Conservation (phyloP, 2,797 vertebrate genomes). For the Catamblyrhynchus diadema region DNA sequence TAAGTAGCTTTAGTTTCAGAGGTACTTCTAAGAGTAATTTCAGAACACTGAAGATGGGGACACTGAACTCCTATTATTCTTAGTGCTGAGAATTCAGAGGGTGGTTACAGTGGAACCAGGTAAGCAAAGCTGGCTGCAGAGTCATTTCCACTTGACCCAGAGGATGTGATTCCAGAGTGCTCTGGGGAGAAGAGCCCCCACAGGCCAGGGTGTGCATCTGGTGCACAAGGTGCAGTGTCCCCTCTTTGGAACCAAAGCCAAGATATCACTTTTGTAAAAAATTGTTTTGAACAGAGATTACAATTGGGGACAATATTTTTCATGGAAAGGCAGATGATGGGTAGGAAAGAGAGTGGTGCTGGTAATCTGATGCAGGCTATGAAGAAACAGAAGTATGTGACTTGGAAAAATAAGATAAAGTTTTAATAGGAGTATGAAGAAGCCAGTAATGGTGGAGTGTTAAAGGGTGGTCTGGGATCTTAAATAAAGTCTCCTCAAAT, state of each 20-base stretch:
- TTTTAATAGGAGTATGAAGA: not conserved
- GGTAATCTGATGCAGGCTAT: not conserved
- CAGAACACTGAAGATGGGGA: not conserved
- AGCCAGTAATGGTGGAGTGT: not conserved
- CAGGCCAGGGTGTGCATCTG: not conserved
- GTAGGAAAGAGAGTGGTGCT: not conserved
- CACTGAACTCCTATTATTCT: not conserved
- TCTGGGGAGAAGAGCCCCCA: not conserved
- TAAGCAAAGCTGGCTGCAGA: not conserved
- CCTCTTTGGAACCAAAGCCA: not conserved
- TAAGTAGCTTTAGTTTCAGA: not conserved
- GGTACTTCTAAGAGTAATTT: not conserved
- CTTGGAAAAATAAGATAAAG: not conserved
- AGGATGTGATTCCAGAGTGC: not conserved
- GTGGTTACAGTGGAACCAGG: not conserved
- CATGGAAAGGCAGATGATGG: not conserved
- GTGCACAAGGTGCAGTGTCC: not conserved
- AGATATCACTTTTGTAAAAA: fast-evolving
- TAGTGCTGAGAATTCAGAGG: not conserved
- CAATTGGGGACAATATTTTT: not conserved
- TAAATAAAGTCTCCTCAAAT: not conserved
- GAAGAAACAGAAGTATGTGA: not conserved
- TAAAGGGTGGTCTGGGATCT: not conserved
- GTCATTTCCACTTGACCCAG: not conserved
- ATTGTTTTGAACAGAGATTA: not conserved